phyloP scores from a whole-genome alignment of 1,140 invertebrate species.

The Phocides pigmalion region DNA sequence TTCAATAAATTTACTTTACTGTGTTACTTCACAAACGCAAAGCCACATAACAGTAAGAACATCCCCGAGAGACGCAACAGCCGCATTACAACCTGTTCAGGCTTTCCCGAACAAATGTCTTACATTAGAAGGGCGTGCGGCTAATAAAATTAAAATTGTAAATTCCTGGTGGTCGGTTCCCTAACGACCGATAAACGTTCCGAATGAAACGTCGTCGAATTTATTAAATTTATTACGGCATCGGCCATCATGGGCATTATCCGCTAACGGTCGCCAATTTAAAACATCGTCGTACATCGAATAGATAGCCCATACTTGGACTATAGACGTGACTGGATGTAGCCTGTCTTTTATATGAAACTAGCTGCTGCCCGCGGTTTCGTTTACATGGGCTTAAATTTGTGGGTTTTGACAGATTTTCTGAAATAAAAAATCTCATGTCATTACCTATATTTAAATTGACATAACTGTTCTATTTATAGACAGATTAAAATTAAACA shows the following conservation, averaged over 20 bases:
- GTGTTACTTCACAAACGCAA: neutral
- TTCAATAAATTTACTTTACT: too few species aligned
- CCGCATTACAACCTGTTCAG: conserved; percentile 4
- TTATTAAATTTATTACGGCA: conserved; percentile 52
- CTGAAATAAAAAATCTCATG: too few species aligned
- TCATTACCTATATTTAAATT: too few species aligned
- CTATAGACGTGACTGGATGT: conserved; percentile 29
- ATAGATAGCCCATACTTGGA: neutral
- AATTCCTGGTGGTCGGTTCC: conserved; percentile 28
- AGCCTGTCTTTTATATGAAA: too few species aligned
- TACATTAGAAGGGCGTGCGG: conserved; percentile 19
- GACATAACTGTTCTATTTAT: too few species aligned
- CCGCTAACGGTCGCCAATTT: conserved; percentile 49
- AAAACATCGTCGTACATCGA: conserved; percentile 41
- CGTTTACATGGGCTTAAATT: neutral
- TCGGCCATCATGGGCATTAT: conserved; percentile 44
- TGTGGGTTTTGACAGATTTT: too few species aligned
- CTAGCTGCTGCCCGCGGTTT: too few species aligned
- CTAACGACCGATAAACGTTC: conserved; percentile 42
- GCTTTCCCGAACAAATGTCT: conserved; percentile 9
- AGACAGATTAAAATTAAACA: too few species aligned
- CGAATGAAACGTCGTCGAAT: conserved; percentile 51
- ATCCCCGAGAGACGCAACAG: conserved; percentile 9
- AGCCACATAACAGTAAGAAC: conserved; percentile 21
- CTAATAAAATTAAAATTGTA: conserved; percentile 33